Base-by-base conservation (phyloP, 2,888 invertebrate genomes). In the Sarcophaga caerulescens region DNA sequence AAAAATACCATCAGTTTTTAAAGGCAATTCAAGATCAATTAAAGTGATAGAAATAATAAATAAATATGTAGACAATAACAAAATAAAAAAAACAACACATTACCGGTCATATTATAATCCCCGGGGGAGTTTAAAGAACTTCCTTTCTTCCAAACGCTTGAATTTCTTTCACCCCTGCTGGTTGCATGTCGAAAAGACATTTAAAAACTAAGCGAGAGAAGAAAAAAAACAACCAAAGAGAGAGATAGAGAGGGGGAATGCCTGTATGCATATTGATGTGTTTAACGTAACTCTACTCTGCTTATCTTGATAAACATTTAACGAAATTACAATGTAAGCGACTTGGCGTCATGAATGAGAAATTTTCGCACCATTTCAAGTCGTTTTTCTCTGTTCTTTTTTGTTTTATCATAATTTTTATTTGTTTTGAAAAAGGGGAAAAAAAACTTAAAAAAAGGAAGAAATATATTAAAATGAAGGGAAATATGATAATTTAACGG, bases 301-400 rank as follows among this genome's bases (percentile, higher is more conserved):
- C 68, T 86, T 86, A 86, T 86, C 86, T 84, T 71, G 86, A 86
- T 86, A 86, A 82, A 84, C 84, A 86, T 84, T 86, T 86, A 86
- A 86, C 86, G 62, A 78, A 84, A 86, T 86, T 86, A 86, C 84
- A 81, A 84, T 75, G 66, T 84, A 78, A 81, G 52, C 75, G 62
- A 62, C 69, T 60, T 82, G 71, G 47, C 60, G 77, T 25, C 60
- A 45, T 62, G 25, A 35, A 60, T 60, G 8, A 68, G 57, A 77
- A 25, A 5, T 44, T 47, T 69, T 71, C 21, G 47, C 65, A 73
- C 60, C 21, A 77, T 73, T 65, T 65, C 52, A 52, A 52, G 52
- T 52, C 10, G 35, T 63, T 57, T 63, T 63, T 59, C 59, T 47
- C 44, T 44, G 6, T 1, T 17, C 6, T 44, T 52, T 19, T 23